Conservation (phyloP, 2,113 vertebrate genomes). For the Baryphthengus martii region DNA sequence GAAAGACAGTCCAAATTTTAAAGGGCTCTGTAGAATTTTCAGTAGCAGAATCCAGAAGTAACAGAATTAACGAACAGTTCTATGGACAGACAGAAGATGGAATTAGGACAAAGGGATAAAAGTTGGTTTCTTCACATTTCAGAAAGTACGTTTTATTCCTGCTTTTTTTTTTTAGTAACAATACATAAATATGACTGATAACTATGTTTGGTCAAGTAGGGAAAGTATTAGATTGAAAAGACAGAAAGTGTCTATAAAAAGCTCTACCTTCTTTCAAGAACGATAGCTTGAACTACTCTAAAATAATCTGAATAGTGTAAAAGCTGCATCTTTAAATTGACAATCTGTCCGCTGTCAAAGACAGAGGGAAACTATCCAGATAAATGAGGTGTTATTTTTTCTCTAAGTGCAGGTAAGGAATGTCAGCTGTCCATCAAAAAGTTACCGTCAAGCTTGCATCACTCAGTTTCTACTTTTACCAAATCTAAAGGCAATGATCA, state of each 20-base stretch:
- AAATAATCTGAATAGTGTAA: background rate
- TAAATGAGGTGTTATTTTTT: background rate
- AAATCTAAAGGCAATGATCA: background rate
- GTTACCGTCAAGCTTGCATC: background rate
- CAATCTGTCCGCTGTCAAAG: background rate
- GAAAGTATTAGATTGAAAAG: background rate
- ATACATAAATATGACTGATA: background rate
- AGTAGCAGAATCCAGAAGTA: background rate
- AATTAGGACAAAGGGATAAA: background rate
- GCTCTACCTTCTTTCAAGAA: background rate
- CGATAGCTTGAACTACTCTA: background rate
- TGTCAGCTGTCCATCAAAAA: background rate
- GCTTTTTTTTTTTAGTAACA: background rate
- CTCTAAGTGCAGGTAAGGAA: background rate
- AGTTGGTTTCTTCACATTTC: background rate
- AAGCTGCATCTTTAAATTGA: background rate
- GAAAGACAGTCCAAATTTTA: background rate
- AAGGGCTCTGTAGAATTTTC: background rate
- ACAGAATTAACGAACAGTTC: background rate
- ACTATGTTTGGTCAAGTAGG: background rate
- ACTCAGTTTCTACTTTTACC: background rate
- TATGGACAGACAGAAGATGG: background rate
- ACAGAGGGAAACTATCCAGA: background rate
- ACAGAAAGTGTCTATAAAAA: background rate
- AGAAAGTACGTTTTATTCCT: background rate